Conservation (phyloP, 2,797 vertebrate genomes). For the Pitangus sulphuratus region DNA sequence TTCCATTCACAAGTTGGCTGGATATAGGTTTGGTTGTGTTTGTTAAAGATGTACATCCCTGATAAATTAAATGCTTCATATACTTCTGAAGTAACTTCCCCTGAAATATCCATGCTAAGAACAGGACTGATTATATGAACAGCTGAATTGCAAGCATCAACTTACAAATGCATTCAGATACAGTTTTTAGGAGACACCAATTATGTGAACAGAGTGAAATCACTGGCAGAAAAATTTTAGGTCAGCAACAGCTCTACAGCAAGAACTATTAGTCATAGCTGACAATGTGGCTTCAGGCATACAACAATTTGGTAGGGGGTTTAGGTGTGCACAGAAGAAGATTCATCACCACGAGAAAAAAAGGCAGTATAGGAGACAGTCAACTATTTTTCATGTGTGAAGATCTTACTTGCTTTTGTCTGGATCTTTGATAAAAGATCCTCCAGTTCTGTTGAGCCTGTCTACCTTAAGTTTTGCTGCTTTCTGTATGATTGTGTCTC, state of each 20-base stretch:
- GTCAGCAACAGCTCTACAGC: not conserved
- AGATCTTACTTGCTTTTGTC: not conserved
- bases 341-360: not conserved
- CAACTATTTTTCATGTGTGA: not conserved
- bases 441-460: not conserved
- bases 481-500: not conserved
- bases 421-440: not conserved
- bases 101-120: not conserved
- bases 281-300: not conserved
- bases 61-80: not conserved
- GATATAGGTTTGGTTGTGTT: not conserved
- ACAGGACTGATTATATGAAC: not conserved
- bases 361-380: not conserved
- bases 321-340: not conserved
- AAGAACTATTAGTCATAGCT: not conserved
- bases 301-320: not conserved
- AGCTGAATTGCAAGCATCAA: not conserved
- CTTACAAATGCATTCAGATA: not conserved
- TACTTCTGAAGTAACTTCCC: not conserved
- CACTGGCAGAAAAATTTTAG: constrained; percentile 22
- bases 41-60: not conserved
- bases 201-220: not conserved
- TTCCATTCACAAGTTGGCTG: not conserved
- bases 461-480: not conserved
- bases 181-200: not conserved